phyloP scores from a whole-genome alignment of 2,888 invertebrate genomes.

The Hoplodrina ambigua region DNA sequence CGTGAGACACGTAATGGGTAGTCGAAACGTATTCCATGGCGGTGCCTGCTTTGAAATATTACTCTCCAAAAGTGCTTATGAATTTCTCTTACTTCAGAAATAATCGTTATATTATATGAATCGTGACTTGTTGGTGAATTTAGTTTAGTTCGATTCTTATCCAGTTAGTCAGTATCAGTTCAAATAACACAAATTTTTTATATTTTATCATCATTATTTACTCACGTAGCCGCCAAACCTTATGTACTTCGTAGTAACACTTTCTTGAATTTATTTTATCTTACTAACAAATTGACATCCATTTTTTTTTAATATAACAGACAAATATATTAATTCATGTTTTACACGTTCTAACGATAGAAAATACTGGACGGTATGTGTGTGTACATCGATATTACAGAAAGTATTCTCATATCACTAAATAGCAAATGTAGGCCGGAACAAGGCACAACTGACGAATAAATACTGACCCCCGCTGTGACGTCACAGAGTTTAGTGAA shows the following conservation, averaged over 20 bases:
- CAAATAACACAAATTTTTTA: no score
- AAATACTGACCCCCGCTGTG: not conserved
- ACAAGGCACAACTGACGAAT: not conserved
- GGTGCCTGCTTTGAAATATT: constrained; percentile 10
- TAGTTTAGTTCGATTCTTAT: no score
- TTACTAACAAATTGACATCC: not conserved
- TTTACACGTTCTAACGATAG: no score
- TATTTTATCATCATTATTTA: no score
- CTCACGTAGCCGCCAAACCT: no score
- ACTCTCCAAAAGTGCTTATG: constrained; percentile 1
- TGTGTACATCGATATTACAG: no score
- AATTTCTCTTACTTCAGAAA: constrained; percentile 5
- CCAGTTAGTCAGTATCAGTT: no score
- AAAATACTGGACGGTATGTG: no score
- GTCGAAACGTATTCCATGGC: constrained; percentile 7
- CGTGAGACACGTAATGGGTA: constrained; percentile 36
- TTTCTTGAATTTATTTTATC: not conserved
- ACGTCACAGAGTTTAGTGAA: constrained; percentile 24
- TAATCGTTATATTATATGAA: not conserved
- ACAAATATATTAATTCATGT: no score
- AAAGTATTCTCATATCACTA: not conserved
- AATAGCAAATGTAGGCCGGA: not conserved
- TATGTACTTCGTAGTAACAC: no score
- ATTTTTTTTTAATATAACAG: no score
- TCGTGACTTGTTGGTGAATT: not conserved